These are phyloP conservation scores for Lysiphlebus fabarum DNA, from an alignment of 1,140 invertebrate genomes.

Conservation along the genomic window DNA sequence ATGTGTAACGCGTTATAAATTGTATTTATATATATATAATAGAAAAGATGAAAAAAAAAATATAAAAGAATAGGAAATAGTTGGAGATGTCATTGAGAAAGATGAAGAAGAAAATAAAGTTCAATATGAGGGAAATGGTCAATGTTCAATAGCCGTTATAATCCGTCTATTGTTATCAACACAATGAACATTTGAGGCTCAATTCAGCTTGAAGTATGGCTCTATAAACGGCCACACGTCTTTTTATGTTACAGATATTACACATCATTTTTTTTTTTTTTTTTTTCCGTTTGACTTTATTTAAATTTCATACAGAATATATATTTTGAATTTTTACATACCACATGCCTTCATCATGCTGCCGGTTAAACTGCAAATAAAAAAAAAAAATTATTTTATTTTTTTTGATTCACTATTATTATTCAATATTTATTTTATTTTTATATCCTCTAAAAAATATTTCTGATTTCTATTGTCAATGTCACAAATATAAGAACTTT, in stretches of 20 bases:
- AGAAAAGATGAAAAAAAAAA: too few species aligned
- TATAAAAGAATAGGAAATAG: background rate
- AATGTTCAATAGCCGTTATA: slow-evolving; percentile 38
- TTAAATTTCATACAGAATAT: too few species aligned
- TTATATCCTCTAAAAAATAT: too few species aligned
- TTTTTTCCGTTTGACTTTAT: background rate
- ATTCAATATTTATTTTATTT: too few species aligned
- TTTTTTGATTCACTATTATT: background rate
- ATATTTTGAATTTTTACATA: too few species aligned
- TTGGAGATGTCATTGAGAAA: background rate
- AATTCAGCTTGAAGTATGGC: slow-evolving; percentile 37
- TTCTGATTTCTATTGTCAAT: too few species aligned
- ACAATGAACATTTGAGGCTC: slow-evolving; percentile 38
- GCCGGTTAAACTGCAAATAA: too few species aligned
- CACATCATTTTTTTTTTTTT: slow-evolving; percentile 23
- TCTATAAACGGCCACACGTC: slow-evolving; percentile 31
- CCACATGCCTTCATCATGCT: too few species aligned
- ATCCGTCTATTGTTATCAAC: slow-evolving; percentile 40
- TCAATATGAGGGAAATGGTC: slow-evolving; percentile 23
- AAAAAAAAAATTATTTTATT: slow-evolving; percentile 10
- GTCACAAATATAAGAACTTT: too few species aligned
- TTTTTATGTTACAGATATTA: slow-evolving; percentile 33
- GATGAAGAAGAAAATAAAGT: background rate
- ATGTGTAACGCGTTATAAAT: too few species aligned
- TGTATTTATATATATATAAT: too few species aligned